These are phyloP conservation scores for Pangasius krempfi DNA, from an alignment of 2,797 vertebrate genomes.

Conservation along the genomic window DNA sequence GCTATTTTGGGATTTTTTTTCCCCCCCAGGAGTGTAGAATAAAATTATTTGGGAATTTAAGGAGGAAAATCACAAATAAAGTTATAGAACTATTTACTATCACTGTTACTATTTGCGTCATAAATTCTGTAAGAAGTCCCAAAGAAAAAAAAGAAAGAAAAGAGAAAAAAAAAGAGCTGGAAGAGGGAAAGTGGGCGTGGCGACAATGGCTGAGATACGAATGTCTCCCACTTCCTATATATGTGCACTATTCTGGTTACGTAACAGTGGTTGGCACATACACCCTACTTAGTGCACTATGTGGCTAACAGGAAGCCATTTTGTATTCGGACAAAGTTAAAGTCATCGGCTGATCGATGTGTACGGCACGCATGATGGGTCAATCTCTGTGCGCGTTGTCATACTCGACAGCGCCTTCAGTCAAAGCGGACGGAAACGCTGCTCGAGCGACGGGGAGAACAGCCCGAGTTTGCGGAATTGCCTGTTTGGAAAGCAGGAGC, in stretches of 20 bases:
- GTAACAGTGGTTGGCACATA: too few species aligned
- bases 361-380: constrained; percentile 77
- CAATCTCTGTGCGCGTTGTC: constrained; percentile 69
- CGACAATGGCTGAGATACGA: neutral
- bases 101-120: too few species aligned
- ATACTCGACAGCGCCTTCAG: constrained; percentile 45
- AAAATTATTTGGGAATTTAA: neutral
- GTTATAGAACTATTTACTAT: too few species aligned
- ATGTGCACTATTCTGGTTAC: neutral
- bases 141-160: neutral
- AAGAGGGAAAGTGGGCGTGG: neutral
- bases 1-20: too few species aligned
- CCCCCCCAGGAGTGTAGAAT: too few species aligned
- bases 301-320: neutral
- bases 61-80: neutral
- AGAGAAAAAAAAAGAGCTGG: neutral
- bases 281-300: constrained; percentile 16
- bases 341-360: constrained; percentile 7
- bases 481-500: constrained; percentile 46
- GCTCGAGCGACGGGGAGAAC: neutral
- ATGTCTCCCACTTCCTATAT: neutral
- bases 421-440: constrained; percentile 61
- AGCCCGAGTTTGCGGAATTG: constrained; percentile 40
- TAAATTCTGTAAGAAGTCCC: neutral
- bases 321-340: constrained; percentile 11